Evolutionary conservation across 2,113 vertebrate genomes (phyloP), one percentile per base, ranked within the genome.

Genomic region (Heterocephalus glaber): DNA sequence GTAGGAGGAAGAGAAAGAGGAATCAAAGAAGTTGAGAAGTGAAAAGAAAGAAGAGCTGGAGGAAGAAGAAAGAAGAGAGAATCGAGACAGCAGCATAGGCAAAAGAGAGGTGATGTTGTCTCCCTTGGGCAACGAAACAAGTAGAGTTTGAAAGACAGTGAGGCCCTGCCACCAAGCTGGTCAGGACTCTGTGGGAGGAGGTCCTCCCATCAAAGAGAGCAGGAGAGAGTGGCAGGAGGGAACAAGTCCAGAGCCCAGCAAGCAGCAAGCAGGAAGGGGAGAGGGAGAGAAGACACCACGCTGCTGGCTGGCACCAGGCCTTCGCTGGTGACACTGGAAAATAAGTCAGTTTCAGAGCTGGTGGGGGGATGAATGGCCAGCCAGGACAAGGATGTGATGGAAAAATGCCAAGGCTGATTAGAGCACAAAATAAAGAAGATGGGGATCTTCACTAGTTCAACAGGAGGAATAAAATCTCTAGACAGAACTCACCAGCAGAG

Each of bases 281-380:
- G 0, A 1, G 84, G 1, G 22, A 84, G 93, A 76, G 88, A 60
- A 61, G 95, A 89, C 22, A 35, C 63, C 96, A 72, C 0, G 35
- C 89, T 87, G 97, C 16, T 72, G 63, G 12, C 28, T 96, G 96
- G 97, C 95, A 13, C 41, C n/a, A 0, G 0, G 84, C 94, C 86
- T 70, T 96, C 89, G 47, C 54, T 92, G 95, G 92, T 89, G 96
- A 96, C 89, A 72, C 0, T 90, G 95, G 20, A 96, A 98, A 97
- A 80, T 97, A 97, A 97, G 97, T 96, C 97, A 96, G 76, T 87
- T 84, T 90, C 84, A 14, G 93, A 35, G 65, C 89, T 54, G 81
- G 61, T 76, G 38, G 82, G 80, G 82, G 38, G 80, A 91, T 93
- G 96, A 96, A 94, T 22, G 86, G 94, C 72, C 88, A 58, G 93